Evolutionary conservation across 2,888 invertebrate species (phyloP).

Genomic region (Drosophila macrothrix): DNA sequence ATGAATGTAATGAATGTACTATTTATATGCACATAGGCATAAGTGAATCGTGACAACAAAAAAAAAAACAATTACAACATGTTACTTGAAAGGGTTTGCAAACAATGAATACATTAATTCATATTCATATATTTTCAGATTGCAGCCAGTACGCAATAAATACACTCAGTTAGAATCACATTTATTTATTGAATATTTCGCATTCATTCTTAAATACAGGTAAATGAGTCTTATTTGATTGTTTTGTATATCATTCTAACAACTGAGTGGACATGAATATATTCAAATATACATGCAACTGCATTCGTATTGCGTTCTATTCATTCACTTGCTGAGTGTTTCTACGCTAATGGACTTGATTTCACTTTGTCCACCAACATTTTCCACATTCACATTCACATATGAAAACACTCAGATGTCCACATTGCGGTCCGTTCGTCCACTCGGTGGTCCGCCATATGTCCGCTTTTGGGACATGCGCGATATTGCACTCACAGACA

Average conservation of each 20-base stretch:
- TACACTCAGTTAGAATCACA: neutral
- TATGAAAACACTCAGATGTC: constrained; percentile 27
- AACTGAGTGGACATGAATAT: neutral
- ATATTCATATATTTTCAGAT: neutral
- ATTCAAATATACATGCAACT: neutral
- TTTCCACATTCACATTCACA: constrained; percentile 1
- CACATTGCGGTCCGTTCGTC: constrained; percentile 48
- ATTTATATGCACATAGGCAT: neutral
- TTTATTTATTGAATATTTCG: neutral
- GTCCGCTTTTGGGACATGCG: constrained; percentile 66
- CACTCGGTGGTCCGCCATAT: constrained; percentile 68
- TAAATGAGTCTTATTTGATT: neutral
- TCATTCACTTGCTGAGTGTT: neutral
- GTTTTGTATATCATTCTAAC: neutral
- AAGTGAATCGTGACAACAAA: neutral
- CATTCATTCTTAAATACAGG: neutral
- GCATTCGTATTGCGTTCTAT: constrained; percentile 1
- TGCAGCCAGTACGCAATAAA: neutral
- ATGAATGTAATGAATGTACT: neutral
- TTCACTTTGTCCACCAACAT: constrained; percentile 12
- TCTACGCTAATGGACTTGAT: constrained; percentile 19
- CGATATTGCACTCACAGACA: constrained; percentile 53
- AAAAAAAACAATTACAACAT: too few relatives aligned
- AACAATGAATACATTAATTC: constrained; percentile 1
- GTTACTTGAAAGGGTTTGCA: neutral